Evolutionary conservation across 2,797 vertebrate genomes (phyloP), one percentile per base, ranked within the genome.

Genomic region (Sebastes trivittatus): DNA sequence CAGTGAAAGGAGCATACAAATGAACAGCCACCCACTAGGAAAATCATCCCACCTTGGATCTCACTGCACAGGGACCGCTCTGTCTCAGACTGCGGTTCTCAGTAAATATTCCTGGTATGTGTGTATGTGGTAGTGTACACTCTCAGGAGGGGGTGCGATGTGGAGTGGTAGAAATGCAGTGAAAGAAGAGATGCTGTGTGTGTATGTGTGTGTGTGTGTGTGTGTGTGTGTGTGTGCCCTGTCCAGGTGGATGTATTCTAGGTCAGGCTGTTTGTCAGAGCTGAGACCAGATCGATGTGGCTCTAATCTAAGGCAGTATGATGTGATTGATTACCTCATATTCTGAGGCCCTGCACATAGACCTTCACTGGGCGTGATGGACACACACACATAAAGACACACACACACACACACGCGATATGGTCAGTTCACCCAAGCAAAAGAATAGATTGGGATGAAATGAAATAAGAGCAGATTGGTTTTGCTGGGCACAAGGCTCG

Each of bases 321-420:
- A 94, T 90, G 85, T 93, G 93, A 95, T 94, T 92, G 93, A 95
- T 93, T 75, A 87, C 91, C 90, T 94, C 90, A 93, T 93, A 92
- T 91, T 91, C 84, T 66, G 84, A 87, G 80, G 76, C 63, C 77
- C 78, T 72, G 81, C 68, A 77, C 89, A 88, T 49, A 83, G 88
- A 87, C 84, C 90, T 80, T 87, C 74, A 68, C 59, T 1, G 34
- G 64, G 56, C 79, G 68, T 84, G 87, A 90, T 86, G 66, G 80
- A 82, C 83, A 70, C 70, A 71, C 75, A 59, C 61, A 60, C 60
- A 78, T 20, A 49, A 52, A 84, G 68, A 71, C 25, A 73, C 56
- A 80, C 23, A 72, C 56, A 72, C 56, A 83, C 71, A 77, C 77
- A 61, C 77, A 61, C 36, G 72, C 77, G 32, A 30, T 66, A 30